Evolutionary conservation across 2,888 invertebrate genomes (phyloP).

Genomic region (Mimas tiliae): DNA sequence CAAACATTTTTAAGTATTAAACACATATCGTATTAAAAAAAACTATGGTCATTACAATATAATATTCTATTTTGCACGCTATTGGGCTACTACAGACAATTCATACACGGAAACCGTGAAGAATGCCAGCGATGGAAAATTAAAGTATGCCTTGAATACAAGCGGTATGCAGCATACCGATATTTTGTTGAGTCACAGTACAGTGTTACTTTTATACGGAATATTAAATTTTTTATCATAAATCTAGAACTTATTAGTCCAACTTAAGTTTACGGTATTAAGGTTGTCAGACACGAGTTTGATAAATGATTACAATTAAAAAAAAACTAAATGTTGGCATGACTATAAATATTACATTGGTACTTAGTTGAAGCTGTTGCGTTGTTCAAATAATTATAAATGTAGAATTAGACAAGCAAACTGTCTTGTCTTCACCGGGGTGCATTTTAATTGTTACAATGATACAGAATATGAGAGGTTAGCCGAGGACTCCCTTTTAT

Average conservation of each 20-base stretch:
- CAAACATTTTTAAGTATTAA: too few relatives aligned
- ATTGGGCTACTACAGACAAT: too few relatives aligned
- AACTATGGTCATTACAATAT: too few relatives aligned
- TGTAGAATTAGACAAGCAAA: too few relatives aligned
- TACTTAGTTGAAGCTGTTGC: background rate
- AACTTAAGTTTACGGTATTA: background rate
- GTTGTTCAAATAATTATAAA: background rate
- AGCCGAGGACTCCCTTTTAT: too few relatives aligned
- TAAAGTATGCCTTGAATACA: background rate
- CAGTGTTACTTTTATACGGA: background rate
- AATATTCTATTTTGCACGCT: too few relatives aligned
- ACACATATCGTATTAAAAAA: too few relatives aligned
- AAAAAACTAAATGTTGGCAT: background rate
- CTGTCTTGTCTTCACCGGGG: too few relatives aligned
- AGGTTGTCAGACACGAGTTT: background rate
- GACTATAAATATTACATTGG: background rate
- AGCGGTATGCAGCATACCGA: background rate
- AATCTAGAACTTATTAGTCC: background rate
- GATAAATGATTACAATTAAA: slow-evolving; percentile 5
- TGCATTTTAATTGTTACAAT: too few relatives aligned
- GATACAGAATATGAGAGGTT: too few relatives aligned
- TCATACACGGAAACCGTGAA: background rate
- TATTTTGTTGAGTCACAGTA: background rate
- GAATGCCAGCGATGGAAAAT: background rate
- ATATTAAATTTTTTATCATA: background rate